Evolutionary conservation across 2,113 vertebrate genomes (phyloP).

Genomic region (Thalassarche chlororhynchos): DNA sequence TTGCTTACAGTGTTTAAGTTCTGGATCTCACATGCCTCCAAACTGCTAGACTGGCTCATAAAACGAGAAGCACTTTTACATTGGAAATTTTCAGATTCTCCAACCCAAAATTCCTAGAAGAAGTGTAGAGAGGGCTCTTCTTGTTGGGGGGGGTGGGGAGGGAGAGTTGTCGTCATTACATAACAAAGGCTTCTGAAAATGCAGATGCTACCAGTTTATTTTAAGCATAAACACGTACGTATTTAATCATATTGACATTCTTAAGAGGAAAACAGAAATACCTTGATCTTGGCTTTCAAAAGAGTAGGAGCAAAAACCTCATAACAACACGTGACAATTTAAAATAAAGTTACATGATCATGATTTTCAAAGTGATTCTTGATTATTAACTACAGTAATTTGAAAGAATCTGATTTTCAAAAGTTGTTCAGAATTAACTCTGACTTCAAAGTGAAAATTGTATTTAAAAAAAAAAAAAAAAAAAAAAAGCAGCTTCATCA

Average conservation of each 20-base stretch:
- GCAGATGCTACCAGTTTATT: not conserved
- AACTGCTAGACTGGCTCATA: not conserved
- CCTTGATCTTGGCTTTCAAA: not conserved
- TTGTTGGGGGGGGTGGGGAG: fast-evolving
- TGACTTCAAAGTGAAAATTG: not conserved
- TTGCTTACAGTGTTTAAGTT: not conserved
- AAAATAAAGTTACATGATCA: not conserved
- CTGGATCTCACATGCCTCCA: not conserved
- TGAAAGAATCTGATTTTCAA: not conserved
- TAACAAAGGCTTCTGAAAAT: not conserved
- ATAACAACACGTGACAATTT: not conserved
- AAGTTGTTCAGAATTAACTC: not conserved
- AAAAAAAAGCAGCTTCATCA: not conserved
- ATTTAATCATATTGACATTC: not conserved
- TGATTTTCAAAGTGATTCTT: not conserved
- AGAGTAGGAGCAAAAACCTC: not conserved
- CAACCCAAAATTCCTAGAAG: not conserved
- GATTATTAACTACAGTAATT: not conserved
- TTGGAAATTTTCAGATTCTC: not conserved
- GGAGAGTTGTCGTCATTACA: not conserved
- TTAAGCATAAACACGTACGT: not conserved
- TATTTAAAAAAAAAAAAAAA: not conserved
- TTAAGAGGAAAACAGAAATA: not conserved
- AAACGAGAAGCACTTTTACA: not conserved
- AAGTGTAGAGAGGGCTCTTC: not conserved